phyloP scores from a whole-genome alignment of 2,888 invertebrate genomes.

The Polydrusus pterygomalis region DNA sequence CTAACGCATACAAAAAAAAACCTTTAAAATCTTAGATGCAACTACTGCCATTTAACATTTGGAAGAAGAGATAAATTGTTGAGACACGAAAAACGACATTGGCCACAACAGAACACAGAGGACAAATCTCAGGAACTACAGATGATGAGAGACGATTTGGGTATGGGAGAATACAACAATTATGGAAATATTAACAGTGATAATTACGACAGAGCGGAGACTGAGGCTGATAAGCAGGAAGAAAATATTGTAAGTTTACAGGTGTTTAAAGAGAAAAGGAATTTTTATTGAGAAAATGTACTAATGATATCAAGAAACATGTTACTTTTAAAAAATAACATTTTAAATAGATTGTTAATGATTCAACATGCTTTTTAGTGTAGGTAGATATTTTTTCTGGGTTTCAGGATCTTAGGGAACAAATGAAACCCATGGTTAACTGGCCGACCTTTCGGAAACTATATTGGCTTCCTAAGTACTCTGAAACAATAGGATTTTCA shows the following conservation, averaged over 20 bases:
- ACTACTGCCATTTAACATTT: constrained; percentile 80
- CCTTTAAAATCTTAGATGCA: constrained; percentile 72
- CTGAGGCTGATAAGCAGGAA: constrained; percentile 48
- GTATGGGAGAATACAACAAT: constrained; percentile 60
- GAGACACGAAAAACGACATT: constrained; percentile 80
- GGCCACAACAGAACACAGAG: constrained; percentile 68
- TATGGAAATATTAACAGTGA: constrained; percentile 56
- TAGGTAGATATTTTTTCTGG: too few relatives aligned
- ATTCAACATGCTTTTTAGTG: too few relatives aligned
- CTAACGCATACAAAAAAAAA: background rate
- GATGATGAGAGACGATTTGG: constrained; percentile 66
- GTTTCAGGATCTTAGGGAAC: too few relatives aligned
- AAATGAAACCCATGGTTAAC: too few relatives aligned
- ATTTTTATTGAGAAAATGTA: too few relatives aligned
- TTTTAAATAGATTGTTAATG: too few relatives aligned
- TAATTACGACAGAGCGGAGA: constrained; percentile 47
- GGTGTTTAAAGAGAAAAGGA: too few relatives aligned
- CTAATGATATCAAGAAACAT: too few relatives aligned
- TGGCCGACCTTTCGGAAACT: too few relatives aligned
- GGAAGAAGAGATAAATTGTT: constrained; percentile 81
- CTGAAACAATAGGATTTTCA: too few relatives aligned
- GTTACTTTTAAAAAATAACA: too few relatives aligned
- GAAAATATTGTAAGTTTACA: constrained; percentile 62
- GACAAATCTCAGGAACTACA: constrained; percentile 67
- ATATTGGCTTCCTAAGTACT: too few relatives aligned